Evolutionary conservation across 37 sponge, comb jelly and placozoan species (phyloP).

Genomic region (Mnemiopsis leidyi): DNA sequence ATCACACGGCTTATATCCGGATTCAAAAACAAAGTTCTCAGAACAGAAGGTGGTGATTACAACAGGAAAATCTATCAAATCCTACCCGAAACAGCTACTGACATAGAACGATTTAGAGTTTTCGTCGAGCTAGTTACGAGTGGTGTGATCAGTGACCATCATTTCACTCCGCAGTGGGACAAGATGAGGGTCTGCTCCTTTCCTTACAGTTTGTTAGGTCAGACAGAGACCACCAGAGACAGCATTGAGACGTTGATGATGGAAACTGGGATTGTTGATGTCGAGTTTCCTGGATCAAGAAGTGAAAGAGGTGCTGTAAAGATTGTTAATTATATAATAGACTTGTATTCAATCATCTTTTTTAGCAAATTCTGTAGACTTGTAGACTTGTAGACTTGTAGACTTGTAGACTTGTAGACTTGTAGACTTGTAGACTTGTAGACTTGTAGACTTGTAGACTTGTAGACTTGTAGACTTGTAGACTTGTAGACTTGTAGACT

Average conservation of each 20-base stretch:
- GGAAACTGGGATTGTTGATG: neutral
- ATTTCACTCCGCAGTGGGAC: slow-evolving; percentile 60
- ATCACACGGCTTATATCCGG: slow-evolving; percentile 17
- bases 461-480: too few relatives aligned
- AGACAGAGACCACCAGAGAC: slow-evolving; percentile 29
- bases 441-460: too few relatives aligned
- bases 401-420: too few relatives aligned
- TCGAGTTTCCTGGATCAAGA: slow-evolving; percentile 44
- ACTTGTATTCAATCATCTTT: too few relatives aligned
- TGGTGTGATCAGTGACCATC: neutral
- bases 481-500: too few relatives aligned
- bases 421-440: too few relatives aligned
- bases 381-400: too few relatives aligned
- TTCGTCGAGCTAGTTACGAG: neutral
- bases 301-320: slow-evolving; percentile 35
- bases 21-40: slow-evolving; percentile 18
- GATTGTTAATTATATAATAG: too few relatives aligned
- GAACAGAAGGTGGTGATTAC: neutral
- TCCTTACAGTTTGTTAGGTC: slow-evolving; percentile 32
- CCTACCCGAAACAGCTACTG: neutral
- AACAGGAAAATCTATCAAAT: neutral
- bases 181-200: slow-evolving; percentile 44
- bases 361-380: too few relatives aligned
- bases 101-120: neutral
- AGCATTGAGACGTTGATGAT: neutral